These are phyloP conservation scores for Drosophila nigromelanica DNA, from an alignment of 1,140 invertebrate genomes.

Conservation along the genomic window DNA sequence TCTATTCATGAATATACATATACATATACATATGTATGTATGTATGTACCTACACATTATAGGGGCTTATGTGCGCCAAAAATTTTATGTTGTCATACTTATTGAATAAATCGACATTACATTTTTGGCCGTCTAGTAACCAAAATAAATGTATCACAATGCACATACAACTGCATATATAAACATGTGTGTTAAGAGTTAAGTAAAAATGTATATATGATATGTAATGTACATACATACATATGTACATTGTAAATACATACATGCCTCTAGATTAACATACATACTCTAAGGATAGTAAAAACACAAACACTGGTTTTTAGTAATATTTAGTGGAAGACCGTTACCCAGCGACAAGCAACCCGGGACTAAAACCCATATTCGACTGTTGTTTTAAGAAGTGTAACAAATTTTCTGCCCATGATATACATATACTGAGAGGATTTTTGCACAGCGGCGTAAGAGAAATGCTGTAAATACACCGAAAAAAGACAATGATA, in stretches of 20 bases:
- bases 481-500: conserved; percentile 1
- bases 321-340: conserved; percentile 46
- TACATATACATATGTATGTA: too few species aligned
- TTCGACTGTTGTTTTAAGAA: conserved; percentile 38
- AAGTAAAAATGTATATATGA: too few species aligned
- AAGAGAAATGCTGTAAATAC: conserved; percentile 22
- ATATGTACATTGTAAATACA: conserved; percentile 11
- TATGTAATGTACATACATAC: conserved; percentile 1
- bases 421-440: conserved; percentile 20
- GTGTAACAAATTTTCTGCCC: conserved; percentile 30
- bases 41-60: conserved; percentile 8
- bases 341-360: conserved; percentile 59
- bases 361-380: conserved; percentile 58
- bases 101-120: conserved; percentile 1
- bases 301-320: conserved; percentile 40
- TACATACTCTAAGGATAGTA: conserved; percentile 40
- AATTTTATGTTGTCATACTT: conserved; percentile 1
- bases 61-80: background rate
- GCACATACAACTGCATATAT: background rate
- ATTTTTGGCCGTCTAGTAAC: background rate
- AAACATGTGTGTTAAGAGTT: too few species aligned
- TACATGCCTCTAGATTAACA: background rate
- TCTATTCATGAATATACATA: background rate
- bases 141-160: background rate
- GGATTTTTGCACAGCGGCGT: conserved; percentile 33